Evolutionary conservation across 1,140 invertebrate genomes (phyloP), one percentile per base, ranked within the genome.

Genomic region (Colletes latitarsis): DNA sequence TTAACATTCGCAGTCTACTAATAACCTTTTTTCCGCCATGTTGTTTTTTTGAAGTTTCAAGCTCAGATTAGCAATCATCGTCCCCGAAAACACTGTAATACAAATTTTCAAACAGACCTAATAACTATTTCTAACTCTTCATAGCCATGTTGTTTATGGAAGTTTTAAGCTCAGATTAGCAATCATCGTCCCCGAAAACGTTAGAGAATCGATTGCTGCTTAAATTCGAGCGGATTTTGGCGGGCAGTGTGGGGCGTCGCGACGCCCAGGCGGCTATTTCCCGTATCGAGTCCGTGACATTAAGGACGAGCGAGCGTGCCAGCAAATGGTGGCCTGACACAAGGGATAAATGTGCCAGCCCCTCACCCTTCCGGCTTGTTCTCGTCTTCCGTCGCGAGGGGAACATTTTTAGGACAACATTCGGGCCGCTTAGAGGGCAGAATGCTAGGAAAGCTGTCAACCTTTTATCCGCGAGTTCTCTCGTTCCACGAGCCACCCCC

Each of bases 371-470:
- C 57, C 71, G 14, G 49, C 66, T 57, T 62, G 46, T 71, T 84
- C 73, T 70, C 79, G n/a, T 70, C 21, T 66, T 21, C 6, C 58
- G 19, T 63, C 30, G 39, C 15, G 30, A 52, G 62, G 41, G 55
- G 77, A 77, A 83, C 77, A 85, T 78, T 88, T 87, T 88, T 80
- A 80, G 86, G 60, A 73, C 77, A 78, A 53, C 78, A 84, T 88
- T 88, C 87, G 81, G 60, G 6, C 69, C 55, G 64, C 77, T 76
- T 57, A 67, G 64, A 78, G 74, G 64, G 77, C 86, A 80, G 68
- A 83, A 85, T 83, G 83, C 30, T 81, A 67, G 70, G 58, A 69
- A 52, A 82, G 67, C 83, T 69, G 78, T 85, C 84, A 76, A 76
- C 53, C 83, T 84, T 78, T 84, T 79, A 77, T 84, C 71, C 49